phyloP scores from a whole-genome alignment of 2,888 invertebrate genomes.

The Euphydryas editha region DNA sequence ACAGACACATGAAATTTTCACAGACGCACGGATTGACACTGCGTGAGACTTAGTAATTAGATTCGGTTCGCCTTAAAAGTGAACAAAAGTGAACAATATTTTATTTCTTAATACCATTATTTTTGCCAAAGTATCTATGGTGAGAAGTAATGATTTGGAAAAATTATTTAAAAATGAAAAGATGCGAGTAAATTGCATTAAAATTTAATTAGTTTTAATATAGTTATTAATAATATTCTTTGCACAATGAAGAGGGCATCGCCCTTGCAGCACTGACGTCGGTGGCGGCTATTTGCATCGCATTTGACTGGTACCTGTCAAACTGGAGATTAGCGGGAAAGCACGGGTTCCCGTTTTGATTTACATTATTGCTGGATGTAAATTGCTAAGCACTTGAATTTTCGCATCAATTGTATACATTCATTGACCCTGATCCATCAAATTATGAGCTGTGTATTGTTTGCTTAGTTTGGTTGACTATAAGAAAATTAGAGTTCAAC shows the following conservation, averaged over 20 bases:
- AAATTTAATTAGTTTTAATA: conserved; percentile 19
- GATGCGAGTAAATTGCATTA: background rate
- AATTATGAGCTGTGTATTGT: conserved; percentile 4
- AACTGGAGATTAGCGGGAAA: conserved; percentile 60
- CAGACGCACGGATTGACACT: too few relatives aligned
- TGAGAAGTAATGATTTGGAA: background rate
- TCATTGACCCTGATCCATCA: conserved; percentile 51
- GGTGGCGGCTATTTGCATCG: conserved; percentile 64
- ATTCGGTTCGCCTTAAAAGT: too few relatives aligned
- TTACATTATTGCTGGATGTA: conserved; percentile 48
- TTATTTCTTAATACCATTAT: too few relatives aligned
- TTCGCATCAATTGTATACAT: conserved; percentile 45
- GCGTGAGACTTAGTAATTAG: too few relatives aligned
- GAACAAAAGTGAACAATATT: too few relatives aligned
- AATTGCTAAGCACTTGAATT: conserved; percentile 42
- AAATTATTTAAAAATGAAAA: background rate
- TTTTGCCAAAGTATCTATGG: too few relatives aligned
- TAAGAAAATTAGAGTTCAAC: background rate
- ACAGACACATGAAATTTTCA: too few relatives aligned
- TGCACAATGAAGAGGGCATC: conserved; percentile 59
- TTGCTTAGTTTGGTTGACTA: background rate
- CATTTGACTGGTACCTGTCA: conserved; percentile 67
- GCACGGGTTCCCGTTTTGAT: conserved; percentile 55
- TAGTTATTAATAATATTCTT: conserved; percentile 38
- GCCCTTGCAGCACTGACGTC: conserved; percentile 64